These are phyloP conservation scores for Morpho deidamia DNA, from an alignment of 2,888 invertebrate genomes.

Conservation along the genomic window DNA sequence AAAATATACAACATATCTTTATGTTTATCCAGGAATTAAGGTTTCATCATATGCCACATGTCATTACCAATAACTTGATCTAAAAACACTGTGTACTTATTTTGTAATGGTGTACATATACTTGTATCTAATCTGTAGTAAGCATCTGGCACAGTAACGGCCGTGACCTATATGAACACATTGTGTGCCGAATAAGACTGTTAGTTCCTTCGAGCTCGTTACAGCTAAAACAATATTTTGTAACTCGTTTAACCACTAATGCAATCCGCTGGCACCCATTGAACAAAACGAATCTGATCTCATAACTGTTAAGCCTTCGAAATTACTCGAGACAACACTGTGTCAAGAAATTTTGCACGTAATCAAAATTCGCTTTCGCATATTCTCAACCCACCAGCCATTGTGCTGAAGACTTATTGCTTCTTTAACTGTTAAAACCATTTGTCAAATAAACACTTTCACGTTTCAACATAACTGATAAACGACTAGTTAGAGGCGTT, in stretches of 20 bases:
- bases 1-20: background rate
- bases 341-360: slow-evolving; percentile 28
- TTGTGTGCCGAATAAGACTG: slow-evolving; percentile 2
- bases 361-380: slow-evolving; percentile 54
- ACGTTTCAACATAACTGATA: slow-evolving; percentile 6
- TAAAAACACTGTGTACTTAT: background rate
- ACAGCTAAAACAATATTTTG: slow-evolving; percentile 8
- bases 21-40: too few species aligned
- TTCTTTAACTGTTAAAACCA: slow-evolving; percentile 8
- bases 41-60: too few species aligned
- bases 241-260: slow-evolving; percentile 5
- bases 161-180: slow-evolving; percentile 4
- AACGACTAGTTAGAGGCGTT: slow-evolving; percentile 6
- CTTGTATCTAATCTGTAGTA: background rate
- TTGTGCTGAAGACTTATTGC: slow-evolving; percentile 6
- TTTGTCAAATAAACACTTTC: slow-evolving; percentile 16
- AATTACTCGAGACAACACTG: slow-evolving; percentile 10
- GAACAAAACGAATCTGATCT: slow-evolving; percentile 12
- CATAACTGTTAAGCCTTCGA: slow-evolving; percentile 1
- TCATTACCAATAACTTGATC: too few species aligned
- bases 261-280: slow-evolving; percentile 7
- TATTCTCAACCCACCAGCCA: slow-evolving; percentile 44
- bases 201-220: background rate
- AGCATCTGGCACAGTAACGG: slow-evolving; percentile 1
- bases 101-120: background rate